phyloP scores from a whole-genome alignment of 2,113 vertebrate species.

The Cinclus cinclus region DNA sequence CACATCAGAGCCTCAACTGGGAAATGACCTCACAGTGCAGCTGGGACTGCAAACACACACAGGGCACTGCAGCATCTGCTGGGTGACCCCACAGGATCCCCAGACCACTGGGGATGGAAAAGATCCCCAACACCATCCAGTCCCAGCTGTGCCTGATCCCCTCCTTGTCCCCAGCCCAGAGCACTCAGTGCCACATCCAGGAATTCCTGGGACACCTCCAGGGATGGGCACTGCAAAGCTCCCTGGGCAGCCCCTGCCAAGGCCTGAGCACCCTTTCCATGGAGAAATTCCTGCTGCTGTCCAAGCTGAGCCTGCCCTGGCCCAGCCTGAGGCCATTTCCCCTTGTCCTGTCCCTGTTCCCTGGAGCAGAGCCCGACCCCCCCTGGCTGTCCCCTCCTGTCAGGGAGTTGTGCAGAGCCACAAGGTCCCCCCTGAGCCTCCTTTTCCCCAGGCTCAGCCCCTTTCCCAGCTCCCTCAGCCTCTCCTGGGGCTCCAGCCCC shows the following conservation, averaged over 20 bases:
- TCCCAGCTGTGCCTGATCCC: too few species aligned
- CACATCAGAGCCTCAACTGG: not conserved
- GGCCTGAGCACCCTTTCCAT: too few species aligned
- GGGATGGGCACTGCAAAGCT: not conserved
- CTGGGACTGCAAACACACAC: fast-evolving
- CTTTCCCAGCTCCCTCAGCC: not conserved
- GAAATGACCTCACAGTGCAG: not conserved
- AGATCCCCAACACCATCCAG: not conserved
- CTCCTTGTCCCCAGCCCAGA: too few species aligned
- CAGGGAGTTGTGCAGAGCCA: too few species aligned
- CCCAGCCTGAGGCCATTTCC: not conserved
- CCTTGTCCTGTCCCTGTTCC: not conserved
- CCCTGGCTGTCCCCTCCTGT: too few species aligned
- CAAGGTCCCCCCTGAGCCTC: too few species aligned
- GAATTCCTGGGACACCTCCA: too few species aligned
- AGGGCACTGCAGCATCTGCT: fast-evolving
- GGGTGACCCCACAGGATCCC: not conserved
- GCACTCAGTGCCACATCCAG: not conserved
- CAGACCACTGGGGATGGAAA: fast-evolving
- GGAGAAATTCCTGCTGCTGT: too few species aligned
- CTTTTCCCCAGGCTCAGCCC: too few species aligned
- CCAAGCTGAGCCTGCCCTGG: not conserved
- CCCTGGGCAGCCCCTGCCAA: not conserved
- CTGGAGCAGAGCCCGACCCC: too few species aligned
- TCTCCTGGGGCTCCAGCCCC: not conserved